Percentiles rank a stretch among this genome's conserved stretches.
Evolutionary conservation across 2,797 vertebrate species (phyloP).

Genomic region (Pseudocheirus occidentalis): DNA sequence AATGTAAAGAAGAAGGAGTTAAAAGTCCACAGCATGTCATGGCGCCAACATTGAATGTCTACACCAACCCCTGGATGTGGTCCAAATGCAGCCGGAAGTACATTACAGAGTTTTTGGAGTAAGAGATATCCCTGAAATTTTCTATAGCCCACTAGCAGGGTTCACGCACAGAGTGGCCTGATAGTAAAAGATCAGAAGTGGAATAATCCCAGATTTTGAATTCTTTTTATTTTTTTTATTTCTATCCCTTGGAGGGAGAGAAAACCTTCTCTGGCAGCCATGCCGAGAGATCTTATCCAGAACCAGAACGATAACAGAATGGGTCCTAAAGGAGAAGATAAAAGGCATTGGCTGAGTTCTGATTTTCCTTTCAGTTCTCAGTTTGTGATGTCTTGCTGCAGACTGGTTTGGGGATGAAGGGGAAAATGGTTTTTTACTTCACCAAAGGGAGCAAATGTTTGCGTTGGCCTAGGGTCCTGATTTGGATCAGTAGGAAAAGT

Average conservation of each 20-base stretch:
- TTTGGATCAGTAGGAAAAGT: neutral
- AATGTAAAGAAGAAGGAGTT: conserved; percentile 96
- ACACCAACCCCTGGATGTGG: conserved; percentile 99
- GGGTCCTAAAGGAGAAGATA: conserved; percentile 7
- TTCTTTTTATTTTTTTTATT: conserved; percentile 69
- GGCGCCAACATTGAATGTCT: conserved; percentile 97
- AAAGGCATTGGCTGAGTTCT: conserved; percentile 1
- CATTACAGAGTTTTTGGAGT: conserved; percentile 99
- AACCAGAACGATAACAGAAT: conserved; percentile 33
- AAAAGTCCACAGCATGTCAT: conserved; percentile 98
- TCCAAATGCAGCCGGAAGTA: conserved; percentile 99
- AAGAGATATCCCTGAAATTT: conserved; percentile 86
- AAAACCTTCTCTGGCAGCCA: conserved; percentile 37
- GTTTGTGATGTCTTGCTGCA: neutral
- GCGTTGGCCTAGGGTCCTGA: neutral
- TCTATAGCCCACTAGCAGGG: conserved; percentile 33
- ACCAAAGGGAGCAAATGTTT: conserved; percentile 21
- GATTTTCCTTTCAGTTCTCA: neutral
- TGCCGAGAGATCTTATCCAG: conserved; percentile 3
- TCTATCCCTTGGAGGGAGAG: conserved; percentile 51
- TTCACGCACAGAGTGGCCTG: neutral
- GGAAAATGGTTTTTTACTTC: neutral
- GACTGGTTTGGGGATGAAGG: neutral
- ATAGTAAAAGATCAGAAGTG: conserved; percentile 46
- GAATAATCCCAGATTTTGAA: conserved; percentile 48